Conservation (phyloP, 2,888 invertebrate genomes). For the Dusona sp. region DNA sequence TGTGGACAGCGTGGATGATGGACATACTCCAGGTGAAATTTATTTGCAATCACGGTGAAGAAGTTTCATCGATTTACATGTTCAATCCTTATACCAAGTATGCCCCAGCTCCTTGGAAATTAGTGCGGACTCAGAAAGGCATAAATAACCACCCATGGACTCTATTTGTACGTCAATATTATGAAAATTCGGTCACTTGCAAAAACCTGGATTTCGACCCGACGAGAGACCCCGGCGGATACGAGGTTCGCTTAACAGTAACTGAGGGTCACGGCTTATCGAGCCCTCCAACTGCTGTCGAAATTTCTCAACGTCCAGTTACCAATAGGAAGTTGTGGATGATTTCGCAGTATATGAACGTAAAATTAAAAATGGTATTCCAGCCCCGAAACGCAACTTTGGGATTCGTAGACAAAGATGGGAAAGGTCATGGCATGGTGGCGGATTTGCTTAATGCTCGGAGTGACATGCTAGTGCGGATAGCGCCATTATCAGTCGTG, state of each 20-base stretch:
- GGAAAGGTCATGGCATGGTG: neutral
- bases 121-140: slow-evolving; percentile 13
- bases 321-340: neutral
- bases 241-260: slow-evolving; percentile 28
- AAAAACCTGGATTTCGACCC: slow-evolving; percentile 36
- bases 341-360: neutral
- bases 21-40: too few relatives aligned
- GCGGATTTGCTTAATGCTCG: neutral
- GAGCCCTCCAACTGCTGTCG: too few relatives aligned
- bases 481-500: neutral
- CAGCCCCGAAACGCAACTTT: neutral
- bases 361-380: neutral
- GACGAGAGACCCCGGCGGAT: slow-evolving; percentile 36
- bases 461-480: neutral
- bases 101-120: slow-evolving; percentile 64
- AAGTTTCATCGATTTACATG: slow-evolving; percentile 60
- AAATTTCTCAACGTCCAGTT: neutral
- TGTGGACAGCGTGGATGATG: too few relatives aligned
- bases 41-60: too few relatives aligned
- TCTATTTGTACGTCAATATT: slow-evolving; percentile 20
- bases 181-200: neutral
- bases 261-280: neutral
- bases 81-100: slow-evolving; percentile 69
- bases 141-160: slow-evolving; percentile 42
- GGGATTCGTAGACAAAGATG: neutral